Evolutionary conservation across 2,113 vertebrate genomes (phyloP).

Genomic region (Bothrops jararaca): DNA sequence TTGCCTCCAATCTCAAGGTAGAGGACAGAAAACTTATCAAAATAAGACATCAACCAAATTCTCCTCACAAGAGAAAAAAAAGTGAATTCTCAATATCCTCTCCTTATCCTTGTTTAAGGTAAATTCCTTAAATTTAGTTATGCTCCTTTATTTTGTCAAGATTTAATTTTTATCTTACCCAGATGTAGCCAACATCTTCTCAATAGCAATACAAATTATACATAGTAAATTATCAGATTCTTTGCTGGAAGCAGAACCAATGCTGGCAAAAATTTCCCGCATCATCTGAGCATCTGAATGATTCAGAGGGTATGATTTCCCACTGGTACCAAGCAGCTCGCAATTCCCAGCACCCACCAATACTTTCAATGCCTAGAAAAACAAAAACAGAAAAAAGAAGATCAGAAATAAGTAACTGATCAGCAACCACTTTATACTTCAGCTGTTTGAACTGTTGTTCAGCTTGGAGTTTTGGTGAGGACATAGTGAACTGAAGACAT

Average conservation of each 20-base stretch:
- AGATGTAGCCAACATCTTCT: constrained; percentile 78
- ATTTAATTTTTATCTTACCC: constrained; percentile 67
- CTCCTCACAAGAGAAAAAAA: neutral
- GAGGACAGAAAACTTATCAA: neutral
- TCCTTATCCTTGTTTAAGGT: neutral
- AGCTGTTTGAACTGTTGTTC: neutral
- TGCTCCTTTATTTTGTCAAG: neutral
- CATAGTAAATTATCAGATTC: constrained; percentile 79
- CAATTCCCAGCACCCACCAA: constrained; percentile 82
- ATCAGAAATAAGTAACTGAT: neutral
- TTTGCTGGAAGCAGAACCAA: constrained; percentile 84
- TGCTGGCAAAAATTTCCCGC: constrained; percentile 93
- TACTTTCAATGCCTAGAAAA: constrained; percentile 83
- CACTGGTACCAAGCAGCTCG: constrained; percentile 66
- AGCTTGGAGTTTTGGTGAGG: too few species aligned
- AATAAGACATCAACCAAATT: neutral
- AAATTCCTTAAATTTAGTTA: neutral
- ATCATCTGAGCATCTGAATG: constrained; percentile 84
- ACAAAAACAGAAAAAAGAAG: neutral
- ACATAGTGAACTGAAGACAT: too few species aligned
- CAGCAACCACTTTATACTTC: neutral
- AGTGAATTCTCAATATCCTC: neutral
- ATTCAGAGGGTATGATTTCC: constrained; percentile 65
- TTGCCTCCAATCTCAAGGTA: neutral
- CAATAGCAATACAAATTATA: constrained; percentile 79